Percentiles rank a stretch among this genome's conserved stretches.
These are phyloP conservation scores for Chrysomallon squamiferum DNA, from an alignment of 1,140 invertebrate species.

Conservation along the genomic window DNA sequence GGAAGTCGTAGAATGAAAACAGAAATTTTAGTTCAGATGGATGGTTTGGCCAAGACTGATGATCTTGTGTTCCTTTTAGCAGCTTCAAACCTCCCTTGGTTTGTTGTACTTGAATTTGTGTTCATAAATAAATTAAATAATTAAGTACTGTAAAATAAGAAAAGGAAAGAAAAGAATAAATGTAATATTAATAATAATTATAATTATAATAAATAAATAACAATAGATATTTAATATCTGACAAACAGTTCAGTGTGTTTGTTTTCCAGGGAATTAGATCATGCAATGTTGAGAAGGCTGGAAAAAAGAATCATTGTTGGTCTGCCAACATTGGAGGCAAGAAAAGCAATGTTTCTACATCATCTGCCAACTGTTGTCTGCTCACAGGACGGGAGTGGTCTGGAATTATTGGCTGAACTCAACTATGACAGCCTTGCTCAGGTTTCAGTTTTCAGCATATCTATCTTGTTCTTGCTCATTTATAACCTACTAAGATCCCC, in stretches of 20 bases:
- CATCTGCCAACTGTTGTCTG: conserved; percentile 65
- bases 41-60: conserved; percentile 69
- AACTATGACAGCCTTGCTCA: conserved; percentile 69
- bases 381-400: conserved; percentile 57
- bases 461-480: too few species aligned
- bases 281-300: conserved; percentile 83
- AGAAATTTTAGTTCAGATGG: conserved; percentile 83
- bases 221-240: too few species aligned
- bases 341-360: conserved; percentile 73
- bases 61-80: conserved; percentile 82
- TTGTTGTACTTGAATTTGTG: conserved; percentile 13
- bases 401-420: conserved; percentile 64
- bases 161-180: too few species aligned
- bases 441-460: too few species aligned
- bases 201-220: too few species aligned
- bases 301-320: conserved; percentile 87
- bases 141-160: too few species aligned
- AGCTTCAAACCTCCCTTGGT: conserved; percentile 92
- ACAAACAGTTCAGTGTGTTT: too few species aligned
- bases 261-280: conserved; percentile 82
- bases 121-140: too few species aligned
- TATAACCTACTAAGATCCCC: too few species aligned
- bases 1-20: conserved; percentile 69
- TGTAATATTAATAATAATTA: too few species aligned
- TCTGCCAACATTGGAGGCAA: conserved; percentile 73